Conservation (phyloP, 2,888 invertebrate genomes). For the Pandemis heparana region DNA sequence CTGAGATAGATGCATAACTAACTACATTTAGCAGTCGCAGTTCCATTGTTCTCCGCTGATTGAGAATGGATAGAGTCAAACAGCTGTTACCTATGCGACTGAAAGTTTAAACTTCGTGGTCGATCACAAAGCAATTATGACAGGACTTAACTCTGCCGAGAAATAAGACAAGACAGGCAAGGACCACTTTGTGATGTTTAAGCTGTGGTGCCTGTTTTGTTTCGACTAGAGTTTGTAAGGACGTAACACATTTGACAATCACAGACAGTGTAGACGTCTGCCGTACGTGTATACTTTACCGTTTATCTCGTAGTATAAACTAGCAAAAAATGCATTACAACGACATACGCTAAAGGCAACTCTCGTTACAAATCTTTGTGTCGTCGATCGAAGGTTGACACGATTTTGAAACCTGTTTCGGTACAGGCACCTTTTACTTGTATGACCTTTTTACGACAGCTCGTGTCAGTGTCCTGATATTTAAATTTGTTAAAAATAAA, state of each 20-base stretch:
- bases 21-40: conserved; percentile 15
- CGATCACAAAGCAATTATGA: not conserved
- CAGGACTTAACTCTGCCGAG: too few relatives aligned
- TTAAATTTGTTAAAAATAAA: conserved; percentile 15
- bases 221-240: too few relatives aligned
- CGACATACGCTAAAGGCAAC: too few relatives aligned
- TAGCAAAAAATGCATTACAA: too few relatives aligned
- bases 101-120: conserved; percentile 38
- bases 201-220: too few relatives aligned
- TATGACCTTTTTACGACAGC: conserved; percentile 40
- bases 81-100: conserved; percentile 27
- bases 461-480: conserved; percentile 26
- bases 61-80: conserved; percentile 35
- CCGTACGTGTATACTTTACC: too few relatives aligned
- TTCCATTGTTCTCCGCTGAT: conserved; percentile 38
- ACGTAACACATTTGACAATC: too few relatives aligned
- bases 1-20: conserved; percentile 9
- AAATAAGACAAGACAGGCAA: too few relatives aligned
- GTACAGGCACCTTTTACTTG: conserved; percentile 36
- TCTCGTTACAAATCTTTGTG: not conserved
- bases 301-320: too few relatives aligned
- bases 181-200: too few relatives aligned
- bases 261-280: too few relatives aligned
- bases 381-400: conserved; percentile 34
- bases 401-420: conserved; percentile 39